A percentile compares a stretch with the other conserved stretches of the same genome.
phyloP scores from a whole-genome alignment of 2,888 invertebrate species.

The Desoria tigrina region DNA sequence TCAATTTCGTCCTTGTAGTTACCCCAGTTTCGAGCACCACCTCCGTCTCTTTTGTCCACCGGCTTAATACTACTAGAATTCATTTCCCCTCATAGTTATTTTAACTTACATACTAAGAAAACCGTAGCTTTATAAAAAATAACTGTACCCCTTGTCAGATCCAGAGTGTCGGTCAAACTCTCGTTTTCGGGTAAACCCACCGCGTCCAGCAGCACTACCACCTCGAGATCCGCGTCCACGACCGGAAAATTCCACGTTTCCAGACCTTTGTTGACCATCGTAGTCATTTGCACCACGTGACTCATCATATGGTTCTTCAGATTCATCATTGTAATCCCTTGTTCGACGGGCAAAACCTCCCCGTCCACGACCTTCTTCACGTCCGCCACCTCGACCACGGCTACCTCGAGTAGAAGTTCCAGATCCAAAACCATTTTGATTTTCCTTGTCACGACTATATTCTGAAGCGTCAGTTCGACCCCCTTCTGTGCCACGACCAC shows the following conservation, averaged over 20 bases:
- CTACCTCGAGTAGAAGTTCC: neutral
- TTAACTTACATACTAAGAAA: neutral
- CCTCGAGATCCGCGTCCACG: constrained; percentile 8
- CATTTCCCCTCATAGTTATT: constrained; percentile 1
- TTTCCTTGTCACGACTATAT: neutral
- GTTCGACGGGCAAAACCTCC: neutral
- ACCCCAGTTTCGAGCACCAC: constrained; percentile 95
- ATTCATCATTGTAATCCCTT: neutral
- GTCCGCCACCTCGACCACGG: constrained; percentile 1
- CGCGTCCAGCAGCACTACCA: constrained; percentile 54
- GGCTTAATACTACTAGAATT: constrained; percentile 78
- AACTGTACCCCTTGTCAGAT: constrained; percentile 78
- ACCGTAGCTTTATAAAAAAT: neutral
- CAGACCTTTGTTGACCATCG: neutral
- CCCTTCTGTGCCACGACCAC: constrained; percentile 1
- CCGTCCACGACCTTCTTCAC: neutral
- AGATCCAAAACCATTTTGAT: neutral
- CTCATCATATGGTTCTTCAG: neutral
- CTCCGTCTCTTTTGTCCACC: constrained; percentile 90
- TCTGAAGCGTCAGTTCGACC: neutral
- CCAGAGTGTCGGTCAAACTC: constrained; percentile 94
- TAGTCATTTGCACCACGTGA: neutral
- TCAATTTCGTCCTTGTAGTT: constrained; percentile 86
- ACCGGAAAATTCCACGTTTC: neutral
- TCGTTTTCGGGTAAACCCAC: constrained; percentile 74